These are phyloP conservation scores for Andrena dorsata DNA, from an alignment of 2,888 invertebrate genomes.

Conservation along the genomic window DNA sequence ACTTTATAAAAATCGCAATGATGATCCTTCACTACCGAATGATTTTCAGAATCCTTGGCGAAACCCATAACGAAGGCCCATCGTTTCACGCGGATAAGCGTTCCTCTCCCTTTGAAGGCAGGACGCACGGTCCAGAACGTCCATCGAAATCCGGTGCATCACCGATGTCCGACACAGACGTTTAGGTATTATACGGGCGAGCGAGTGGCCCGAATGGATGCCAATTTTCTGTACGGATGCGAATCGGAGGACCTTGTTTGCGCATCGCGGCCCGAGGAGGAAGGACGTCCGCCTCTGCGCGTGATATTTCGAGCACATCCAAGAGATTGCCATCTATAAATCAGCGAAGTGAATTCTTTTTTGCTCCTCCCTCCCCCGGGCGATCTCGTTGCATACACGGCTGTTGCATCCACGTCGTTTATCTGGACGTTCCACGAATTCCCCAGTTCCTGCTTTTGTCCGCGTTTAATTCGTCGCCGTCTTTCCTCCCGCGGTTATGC, in stretches of 20 bases:
- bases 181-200: slow-evolving; percentile 57
- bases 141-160: slow-evolving; percentile 42
- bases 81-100: not conserved
- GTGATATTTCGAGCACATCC: slow-evolving; percentile 46
- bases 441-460: not conserved
- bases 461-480: not conserved
- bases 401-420: not conserved
- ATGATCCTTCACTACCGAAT: too few relatives aligned
- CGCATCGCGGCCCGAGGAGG: slow-evolving; percentile 36
- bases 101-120: slow-evolving; percentile 7
- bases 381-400: not conserved
- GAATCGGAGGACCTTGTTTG: slow-evolving; percentile 59
- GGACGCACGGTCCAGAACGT: slow-evolving; percentile 23
- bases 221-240: slow-evolving; percentile 66
- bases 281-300: slow-evolving; percentile 27
- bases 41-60: not conserved
- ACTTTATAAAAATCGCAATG: too few relatives aligned
- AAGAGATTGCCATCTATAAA: slow-evolving; percentile 48
- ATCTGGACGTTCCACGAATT: not conserved
- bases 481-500: too few relatives aligned
- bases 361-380: not conserved
- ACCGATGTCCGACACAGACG: slow-evolving; percentile 59
- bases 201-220: slow-evolving; percentile 55
- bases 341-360: slow-evolving; percentile 34
- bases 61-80: not conserved